Evolutionary conservation across 30 jellyfish, hydroid and myxozoan species (phyloP).

Genomic region (Pelagia noctiluca): DNA sequence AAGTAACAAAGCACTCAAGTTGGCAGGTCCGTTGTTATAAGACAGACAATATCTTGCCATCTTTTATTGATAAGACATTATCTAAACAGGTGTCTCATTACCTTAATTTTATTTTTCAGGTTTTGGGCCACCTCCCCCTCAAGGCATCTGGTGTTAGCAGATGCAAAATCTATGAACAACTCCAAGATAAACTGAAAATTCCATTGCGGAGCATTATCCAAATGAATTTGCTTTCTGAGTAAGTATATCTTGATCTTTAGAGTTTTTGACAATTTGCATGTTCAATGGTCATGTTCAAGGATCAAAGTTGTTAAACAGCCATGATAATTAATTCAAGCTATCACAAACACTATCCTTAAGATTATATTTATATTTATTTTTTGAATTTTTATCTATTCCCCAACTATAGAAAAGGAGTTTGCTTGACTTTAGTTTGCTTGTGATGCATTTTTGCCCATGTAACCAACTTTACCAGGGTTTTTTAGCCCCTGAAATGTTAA

Average conservation of each 20-base stretch:
- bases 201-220: conserved; percentile 60
- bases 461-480: too few relatives aligned
- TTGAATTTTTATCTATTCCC: too few relatives aligned
- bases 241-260: background rate
- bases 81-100: background rate
- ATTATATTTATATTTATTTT: too few relatives aligned
- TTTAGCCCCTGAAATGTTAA: too few relatives aligned
- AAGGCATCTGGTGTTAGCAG: conserved; percentile 13
- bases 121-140: conserved; percentile 32
- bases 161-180: conserved; percentile 50
- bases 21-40: too few relatives aligned
- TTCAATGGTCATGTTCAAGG: background rate
- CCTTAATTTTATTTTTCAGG: conserved; percentile 25
- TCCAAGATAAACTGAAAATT: conserved; percentile 71
- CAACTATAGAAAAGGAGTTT: too few relatives aligned
- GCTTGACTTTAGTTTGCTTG: too few relatives aligned
- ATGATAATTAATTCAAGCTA: too few relatives aligned
- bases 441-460: too few relatives aligned
- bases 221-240: conserved; percentile 54
- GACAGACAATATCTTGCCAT: background rate
- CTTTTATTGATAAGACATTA: background rate
- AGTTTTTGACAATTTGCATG: background rate
- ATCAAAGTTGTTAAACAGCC: too few relatives aligned
- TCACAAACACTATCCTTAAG: too few relatives aligned
- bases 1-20: too few relatives aligned